Evolutionary conservation across 1,140 invertebrate species (phyloP).

Genomic region (Drosophila paulistorum): DNA sequence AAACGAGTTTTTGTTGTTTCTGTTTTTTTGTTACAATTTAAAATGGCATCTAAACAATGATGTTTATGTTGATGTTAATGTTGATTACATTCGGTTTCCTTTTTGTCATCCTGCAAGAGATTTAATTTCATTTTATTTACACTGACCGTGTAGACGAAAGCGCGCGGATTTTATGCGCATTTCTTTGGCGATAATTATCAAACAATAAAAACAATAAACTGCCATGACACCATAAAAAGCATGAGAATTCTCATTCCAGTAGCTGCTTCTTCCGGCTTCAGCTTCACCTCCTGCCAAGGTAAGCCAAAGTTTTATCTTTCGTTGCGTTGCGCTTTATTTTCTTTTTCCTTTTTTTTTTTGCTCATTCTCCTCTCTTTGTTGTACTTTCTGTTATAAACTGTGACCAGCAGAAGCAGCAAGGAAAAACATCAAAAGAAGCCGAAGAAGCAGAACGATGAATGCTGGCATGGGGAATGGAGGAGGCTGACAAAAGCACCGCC

Average conservation of each 20-base stretch:
- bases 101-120: neutral
- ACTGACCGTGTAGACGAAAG: conserved; percentile 38
- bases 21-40: neutral
- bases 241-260: conserved; percentile 24
- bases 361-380: conserved; percentile 22
- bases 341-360: conserved; percentile 30
- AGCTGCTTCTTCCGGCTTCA: neutral
- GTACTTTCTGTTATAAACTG: conserved; percentile 46
- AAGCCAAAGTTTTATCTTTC: conserved; percentile 70
- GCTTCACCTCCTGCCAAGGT: conserved; percentile 47
- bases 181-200: conserved; percentile 67
- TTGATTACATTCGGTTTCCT: conserved; percentile 26
- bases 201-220: conserved; percentile 80
- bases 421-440: conserved; percentile 68
- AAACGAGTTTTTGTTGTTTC: neutral
- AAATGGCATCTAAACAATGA: neutral
- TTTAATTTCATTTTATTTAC: conserved; percentile 54
- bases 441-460: conserved; percentile 9
- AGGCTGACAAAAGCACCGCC: conserved; percentile 60
- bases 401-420: conserved; percentile 67
- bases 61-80: neutral
- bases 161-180: conserved; percentile 48
- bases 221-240: conserved; percentile 67
- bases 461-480: neutral
- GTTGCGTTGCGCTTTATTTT: conserved; percentile 37